A percentile compares a stretch with the other conserved stretches of the same genome.
Evolutionary conservation across 2,113 vertebrate genomes (phyloP).

Genomic region (Oreotrochilus melanogaster): DNA sequence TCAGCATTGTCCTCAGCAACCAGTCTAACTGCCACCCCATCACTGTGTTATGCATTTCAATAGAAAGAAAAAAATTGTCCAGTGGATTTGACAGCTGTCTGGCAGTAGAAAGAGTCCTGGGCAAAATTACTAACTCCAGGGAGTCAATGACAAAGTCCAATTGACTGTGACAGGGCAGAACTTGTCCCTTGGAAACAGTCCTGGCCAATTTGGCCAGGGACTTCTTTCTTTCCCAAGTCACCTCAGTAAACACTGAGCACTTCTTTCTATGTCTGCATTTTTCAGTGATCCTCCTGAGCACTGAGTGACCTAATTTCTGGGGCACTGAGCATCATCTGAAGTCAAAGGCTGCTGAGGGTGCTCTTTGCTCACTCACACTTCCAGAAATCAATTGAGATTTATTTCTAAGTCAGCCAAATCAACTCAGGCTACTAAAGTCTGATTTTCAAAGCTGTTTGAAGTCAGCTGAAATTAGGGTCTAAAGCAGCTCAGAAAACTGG

Average conservation of each 20-base stretch:
- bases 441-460: conserved; percentile 52
- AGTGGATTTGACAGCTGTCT: conserved; percentile 22
- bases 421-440: conserved; percentile 1
- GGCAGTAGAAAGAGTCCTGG: conserved; percentile 23
- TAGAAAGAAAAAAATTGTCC: background rate
- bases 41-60: conserved; percentile 3
- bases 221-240: conserved; percentile 34
- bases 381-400: conserved; percentile 63
- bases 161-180: conserved; percentile 26
- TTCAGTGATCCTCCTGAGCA: conserved; percentile 36
- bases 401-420: conserved; percentile 61
- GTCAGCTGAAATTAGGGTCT: conserved; percentile 29
- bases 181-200: background rate
- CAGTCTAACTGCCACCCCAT: background rate
- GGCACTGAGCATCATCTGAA: conserved; percentile 50
- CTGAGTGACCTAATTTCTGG: conserved; percentile 56
- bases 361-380: conserved; percentile 50
- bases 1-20: background rate
- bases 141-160: conserved; percentile 38
- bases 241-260: conserved; percentile 8
- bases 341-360: conserved; percentile 50
- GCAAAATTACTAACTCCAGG: conserved; percentile 30
- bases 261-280: conserved; percentile 54
- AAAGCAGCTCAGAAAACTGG: conserved; percentile 26
- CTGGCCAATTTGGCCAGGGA: conserved; percentile 50